Evolutionary conservation across 2,113 vertebrate genomes (phyloP).

Genomic region (Phyllopteryx taeniolatus): DNA sequence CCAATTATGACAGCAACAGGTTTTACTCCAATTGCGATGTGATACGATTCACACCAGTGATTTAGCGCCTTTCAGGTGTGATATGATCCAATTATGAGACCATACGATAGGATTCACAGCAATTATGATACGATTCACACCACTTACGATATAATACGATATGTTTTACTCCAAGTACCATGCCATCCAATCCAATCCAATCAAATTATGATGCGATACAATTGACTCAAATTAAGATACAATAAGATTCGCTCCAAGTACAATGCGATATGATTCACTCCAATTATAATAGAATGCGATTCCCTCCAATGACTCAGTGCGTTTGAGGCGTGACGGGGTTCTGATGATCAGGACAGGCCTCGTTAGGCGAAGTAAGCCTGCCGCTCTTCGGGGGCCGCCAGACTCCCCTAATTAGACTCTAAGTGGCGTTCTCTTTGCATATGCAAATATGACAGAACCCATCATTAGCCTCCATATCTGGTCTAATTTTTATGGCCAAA

Average conservation of each 20-base stretch:
- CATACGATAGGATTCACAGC: neutral
- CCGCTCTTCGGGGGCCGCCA: slow-evolving; percentile 57
- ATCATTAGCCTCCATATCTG: slow-evolving; percentile 77
- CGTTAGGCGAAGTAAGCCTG: slow-evolving; percentile 72
- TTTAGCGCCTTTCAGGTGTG: no score
- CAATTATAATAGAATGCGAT: neutral
- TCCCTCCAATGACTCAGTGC: neutral
- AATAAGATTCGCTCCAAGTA: neutral
- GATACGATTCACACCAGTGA: no score
- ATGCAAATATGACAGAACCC: slow-evolving; percentile 78
- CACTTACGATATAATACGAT: neutral
- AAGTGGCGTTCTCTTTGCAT: slow-evolving; percentile 67
- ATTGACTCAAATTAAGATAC: neutral
- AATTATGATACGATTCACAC: neutral
- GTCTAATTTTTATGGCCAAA: slow-evolving; percentile 76
- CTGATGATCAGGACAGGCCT: slow-evolving; percentile 64
- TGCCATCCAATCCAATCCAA: no score
- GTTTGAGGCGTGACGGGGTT: slow-evolving; percentile 49
- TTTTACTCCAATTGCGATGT: no score
- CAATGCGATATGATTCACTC: neutral
- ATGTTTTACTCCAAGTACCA: neutral
- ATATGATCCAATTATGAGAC: neutral
- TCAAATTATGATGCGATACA: neutral
- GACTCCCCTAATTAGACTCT: slow-evolving; percentile 73
- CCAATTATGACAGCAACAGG: no score